Conservation (phyloP, 2,888 invertebrate species). For the Argynnis bischoffii region DNA sequence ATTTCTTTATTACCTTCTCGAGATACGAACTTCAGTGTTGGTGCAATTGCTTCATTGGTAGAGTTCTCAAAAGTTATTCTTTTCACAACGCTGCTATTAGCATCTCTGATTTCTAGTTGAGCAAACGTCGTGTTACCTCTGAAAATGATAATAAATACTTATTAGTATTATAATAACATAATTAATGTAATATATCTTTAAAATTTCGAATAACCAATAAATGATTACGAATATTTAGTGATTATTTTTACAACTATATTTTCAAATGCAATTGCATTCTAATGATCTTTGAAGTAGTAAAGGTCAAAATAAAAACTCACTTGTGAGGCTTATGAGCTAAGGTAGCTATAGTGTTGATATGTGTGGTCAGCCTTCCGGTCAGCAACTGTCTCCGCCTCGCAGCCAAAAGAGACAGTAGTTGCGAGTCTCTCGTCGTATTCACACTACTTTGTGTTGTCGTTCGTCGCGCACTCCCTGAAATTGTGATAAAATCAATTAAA, state of each 20-base stretch:
- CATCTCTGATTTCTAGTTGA: slow-evolving; percentile 71
- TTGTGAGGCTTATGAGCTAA: slow-evolving; percentile 73
- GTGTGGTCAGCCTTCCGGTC: slow-evolving; percentile 77
- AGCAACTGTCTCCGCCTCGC: slow-evolving; percentile 84
- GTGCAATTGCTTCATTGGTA: slow-evolving; percentile 61
- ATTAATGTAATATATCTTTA: background rate
- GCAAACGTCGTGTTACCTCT: slow-evolving; percentile 75
- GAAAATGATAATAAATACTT: slow-evolving; percentile 50
- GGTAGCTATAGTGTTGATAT: slow-evolving; percentile 71
- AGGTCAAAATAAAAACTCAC: slow-evolving; percentile 46
- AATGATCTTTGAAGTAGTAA: background rate
- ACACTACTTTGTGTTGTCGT: slow-evolving; percentile 63
- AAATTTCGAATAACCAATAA: too few relatives aligned
- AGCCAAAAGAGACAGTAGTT: slow-evolving; percentile 82
- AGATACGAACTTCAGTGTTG: slow-evolving; percentile 62
- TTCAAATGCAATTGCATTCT: background rate
- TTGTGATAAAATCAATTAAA: slow-evolving; percentile 25
- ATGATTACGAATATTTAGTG: too few relatives aligned
- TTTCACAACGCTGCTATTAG: slow-evolving; percentile 68
- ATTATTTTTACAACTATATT: background rate
- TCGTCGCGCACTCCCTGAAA: slow-evolving; percentile 66
- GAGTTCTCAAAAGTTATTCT: slow-evolving; percentile 69
- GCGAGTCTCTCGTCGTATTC: slow-evolving; percentile 80
- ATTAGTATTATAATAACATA: background rate
- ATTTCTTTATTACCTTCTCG: slow-evolving; percentile 69